Percentiles rank a stretch among this genome's conserved stretches.
Conservation (phyloP, 2,797 vertebrate genomes). For the Phrynocephalus vlangalii region DNA sequence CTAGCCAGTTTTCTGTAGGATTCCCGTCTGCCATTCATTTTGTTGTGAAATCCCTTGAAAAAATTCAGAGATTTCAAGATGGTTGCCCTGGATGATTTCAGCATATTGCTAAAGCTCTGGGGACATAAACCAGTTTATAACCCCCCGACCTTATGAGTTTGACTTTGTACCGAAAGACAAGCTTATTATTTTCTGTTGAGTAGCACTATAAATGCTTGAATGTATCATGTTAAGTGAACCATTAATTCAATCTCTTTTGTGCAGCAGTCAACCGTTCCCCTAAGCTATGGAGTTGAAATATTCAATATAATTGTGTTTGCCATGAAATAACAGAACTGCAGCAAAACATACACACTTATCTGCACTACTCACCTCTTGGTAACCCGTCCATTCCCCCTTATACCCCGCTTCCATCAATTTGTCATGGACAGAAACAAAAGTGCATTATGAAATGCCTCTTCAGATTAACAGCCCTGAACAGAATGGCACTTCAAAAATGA, state of each 20-base stretch:
- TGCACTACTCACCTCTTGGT: not conserved
- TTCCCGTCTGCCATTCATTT: too few relatives aligned
- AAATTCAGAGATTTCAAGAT: conserved; percentile 32
- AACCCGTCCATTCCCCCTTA: not conserved
- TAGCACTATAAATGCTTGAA: conserved; percentile 24
- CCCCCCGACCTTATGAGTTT: conserved; percentile 5
- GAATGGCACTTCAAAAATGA: not conserved
- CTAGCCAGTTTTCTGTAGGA: not conserved
- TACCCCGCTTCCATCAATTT: not conserved
- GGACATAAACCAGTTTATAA: conserved; percentile 21
- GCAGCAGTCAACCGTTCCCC: not conserved
- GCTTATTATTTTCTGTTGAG: conserved; percentile 19
- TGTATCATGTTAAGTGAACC: conserved; percentile 1
- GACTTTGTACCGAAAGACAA: conserved; percentile 22
- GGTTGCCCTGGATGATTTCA: conserved; percentile 24
- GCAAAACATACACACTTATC: conserved; percentile 37
- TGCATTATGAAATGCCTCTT: not conserved
- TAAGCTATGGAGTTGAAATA: conserved; percentile 27
- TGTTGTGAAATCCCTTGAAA: not conserved
- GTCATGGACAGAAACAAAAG: not conserved
- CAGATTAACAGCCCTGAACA: conserved; percentile 2
- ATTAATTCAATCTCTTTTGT: conserved; percentile 33
- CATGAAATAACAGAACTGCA: conserved; percentile 7
- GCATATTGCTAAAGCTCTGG: conserved; percentile 18
- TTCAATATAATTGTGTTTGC: conserved; percentile 22